Conservation (phyloP, 2,797 vertebrate species). For the Halcyon leucocephala region DNA sequence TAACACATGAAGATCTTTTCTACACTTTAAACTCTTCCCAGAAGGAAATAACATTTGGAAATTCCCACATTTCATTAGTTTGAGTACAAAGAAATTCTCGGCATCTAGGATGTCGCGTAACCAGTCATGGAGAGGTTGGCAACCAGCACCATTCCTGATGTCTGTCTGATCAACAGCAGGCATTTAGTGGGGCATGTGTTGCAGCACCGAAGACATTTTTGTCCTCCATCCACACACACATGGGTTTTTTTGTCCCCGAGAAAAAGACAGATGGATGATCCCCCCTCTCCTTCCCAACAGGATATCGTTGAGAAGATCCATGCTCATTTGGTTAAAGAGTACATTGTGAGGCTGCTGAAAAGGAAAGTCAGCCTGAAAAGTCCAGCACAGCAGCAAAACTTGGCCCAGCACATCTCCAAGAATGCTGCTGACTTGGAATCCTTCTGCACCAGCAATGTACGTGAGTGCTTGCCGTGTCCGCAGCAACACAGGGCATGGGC, state of each 20-base stretch:
- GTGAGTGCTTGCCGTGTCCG: neutral
- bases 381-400: constrained; percentile 76
- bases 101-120: neutral
- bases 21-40: constrained; percentile 14
- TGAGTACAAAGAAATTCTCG: constrained; percentile 2
- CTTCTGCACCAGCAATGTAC: constrained; percentile 82
- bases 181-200: neutral
- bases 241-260: neutral
- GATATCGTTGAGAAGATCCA: constrained; percentile 82
- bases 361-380: constrained; percentile 82
- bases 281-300: constrained; percentile 65
- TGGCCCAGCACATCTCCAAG: constrained; percentile 76
- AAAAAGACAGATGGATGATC: neutral
- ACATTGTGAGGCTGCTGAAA: constrained; percentile 84
- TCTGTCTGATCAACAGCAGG: neutral
- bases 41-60: constrained; percentile 39
- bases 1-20: neutral
- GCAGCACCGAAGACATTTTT: neutral
- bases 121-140: neutral
- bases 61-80: neutral
- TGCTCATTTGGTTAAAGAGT: constrained; percentile 80
- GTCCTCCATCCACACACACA: neutral
- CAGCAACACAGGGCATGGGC: rapidly evolving
- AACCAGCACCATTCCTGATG: neutral
- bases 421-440: constrained; percentile 72